Conservation (phyloP, 2,113 vertebrate genomes). For the Gavia stellata region DNA sequence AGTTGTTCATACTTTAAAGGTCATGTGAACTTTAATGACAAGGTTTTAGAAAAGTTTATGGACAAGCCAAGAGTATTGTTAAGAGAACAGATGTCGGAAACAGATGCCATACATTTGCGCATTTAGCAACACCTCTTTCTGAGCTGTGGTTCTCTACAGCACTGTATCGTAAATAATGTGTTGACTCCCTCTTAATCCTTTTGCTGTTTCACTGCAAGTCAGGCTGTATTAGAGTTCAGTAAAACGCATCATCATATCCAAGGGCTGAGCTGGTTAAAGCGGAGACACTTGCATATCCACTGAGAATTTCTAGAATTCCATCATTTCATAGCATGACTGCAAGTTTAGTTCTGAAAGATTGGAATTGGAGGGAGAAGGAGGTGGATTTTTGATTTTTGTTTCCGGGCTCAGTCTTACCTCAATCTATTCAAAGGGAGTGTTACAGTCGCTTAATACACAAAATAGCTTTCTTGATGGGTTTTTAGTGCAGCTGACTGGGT, state of each 20-base stretch:
- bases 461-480: neutral
- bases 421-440: neutral
- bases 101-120: constrained; percentile 45
- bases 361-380: neutral
- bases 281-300: constrained; percentile 65
- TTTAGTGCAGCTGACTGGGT: neutral
- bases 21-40: neutral
- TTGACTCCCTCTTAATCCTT: constrained; percentile 72
- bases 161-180: constrained; percentile 60
- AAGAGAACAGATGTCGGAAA: constrained; percentile 66
- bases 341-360: neutral
- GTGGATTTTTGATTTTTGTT: neutral
- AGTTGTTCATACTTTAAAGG: neutral
- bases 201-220: constrained; percentile 58
- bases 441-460: neutral
- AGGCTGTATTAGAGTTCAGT: constrained; percentile 65
- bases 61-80: neutral
- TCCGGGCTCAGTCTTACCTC: neutral
- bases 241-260: constrained; percentile 63
- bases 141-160: constrained; percentile 51
- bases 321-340: neutral
- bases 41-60: neutral
- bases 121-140: constrained; percentile 60
- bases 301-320: constrained; percentile 27
- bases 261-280: constrained; percentile 63